Conservation (phyloP, 2,888 invertebrate species). For the Tethea ocularis region DNA sequence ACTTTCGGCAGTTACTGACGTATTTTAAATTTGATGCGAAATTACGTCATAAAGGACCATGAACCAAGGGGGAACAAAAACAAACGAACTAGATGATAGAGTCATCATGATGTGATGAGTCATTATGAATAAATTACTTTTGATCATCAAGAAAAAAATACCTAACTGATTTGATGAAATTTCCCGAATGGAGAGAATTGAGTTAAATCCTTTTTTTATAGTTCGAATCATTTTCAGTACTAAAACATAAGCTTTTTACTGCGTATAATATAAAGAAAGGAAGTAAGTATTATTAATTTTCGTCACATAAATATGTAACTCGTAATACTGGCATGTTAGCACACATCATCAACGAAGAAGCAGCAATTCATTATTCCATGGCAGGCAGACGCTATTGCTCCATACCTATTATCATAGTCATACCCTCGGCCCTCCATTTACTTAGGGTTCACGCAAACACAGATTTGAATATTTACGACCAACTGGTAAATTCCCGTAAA, state of each 20-base stretch:
- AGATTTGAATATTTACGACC: constrained; percentile 64
- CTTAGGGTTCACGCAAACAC: constrained; percentile 58
- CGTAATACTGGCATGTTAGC: not conserved
- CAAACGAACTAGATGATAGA: too few relatives aligned
- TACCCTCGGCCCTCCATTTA: constrained; percentile 54
- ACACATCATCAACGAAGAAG: constrained; percentile 4
- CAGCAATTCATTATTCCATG: constrained; percentile 9
- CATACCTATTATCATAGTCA: constrained; percentile 25
- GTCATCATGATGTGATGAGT: too few relatives aligned
- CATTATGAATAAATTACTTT: too few relatives aligned
- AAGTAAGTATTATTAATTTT: not conserved
- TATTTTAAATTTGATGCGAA: not conserved
- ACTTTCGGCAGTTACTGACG: not conserved
- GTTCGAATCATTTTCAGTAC: too few relatives aligned
- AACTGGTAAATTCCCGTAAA: constrained; percentile 56
- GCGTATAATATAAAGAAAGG: not conserved
- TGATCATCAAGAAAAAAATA: too few relatives aligned
- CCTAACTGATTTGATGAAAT: too few relatives aligned
- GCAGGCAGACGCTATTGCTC: constrained; percentile 23
- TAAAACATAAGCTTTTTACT: too few relatives aligned
- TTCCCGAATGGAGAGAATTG: too few relatives aligned
- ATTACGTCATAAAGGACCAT: too few relatives aligned
- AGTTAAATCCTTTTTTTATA: too few relatives aligned
- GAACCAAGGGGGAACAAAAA: too few relatives aligned
- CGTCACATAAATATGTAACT: not conserved